Evolutionary conservation across 2,113 vertebrate genomes (phyloP).

Genomic region (Murina feae): DNA sequence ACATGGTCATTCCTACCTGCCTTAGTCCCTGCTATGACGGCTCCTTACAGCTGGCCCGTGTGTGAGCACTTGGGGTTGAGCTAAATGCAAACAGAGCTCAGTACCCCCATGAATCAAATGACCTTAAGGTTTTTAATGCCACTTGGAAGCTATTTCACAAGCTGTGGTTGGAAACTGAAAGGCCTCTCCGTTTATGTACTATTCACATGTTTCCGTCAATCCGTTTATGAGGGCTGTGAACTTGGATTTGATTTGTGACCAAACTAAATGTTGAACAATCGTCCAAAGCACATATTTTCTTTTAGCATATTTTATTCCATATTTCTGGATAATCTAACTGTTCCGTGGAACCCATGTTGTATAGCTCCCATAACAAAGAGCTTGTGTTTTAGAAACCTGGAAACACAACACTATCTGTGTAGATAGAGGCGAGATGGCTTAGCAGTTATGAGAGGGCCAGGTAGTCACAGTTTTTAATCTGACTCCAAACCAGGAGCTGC

Average conservation of each 20-base stretch:
- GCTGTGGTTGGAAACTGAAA: conserved; percentile 2
- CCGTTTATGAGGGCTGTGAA: neutral
- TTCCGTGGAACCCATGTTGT: neutral
- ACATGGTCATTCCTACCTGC: neutral
- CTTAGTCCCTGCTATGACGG: neutral
- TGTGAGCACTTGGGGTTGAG: neutral
- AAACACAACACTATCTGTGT: neutral
- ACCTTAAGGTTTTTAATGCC: neutral
- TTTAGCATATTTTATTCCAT: neutral
- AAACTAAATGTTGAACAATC: neutral
- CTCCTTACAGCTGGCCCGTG: neutral
- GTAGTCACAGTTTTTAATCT: neutral
- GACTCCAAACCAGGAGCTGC: neutral
- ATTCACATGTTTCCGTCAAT: neutral
- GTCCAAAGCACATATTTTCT: neutral
- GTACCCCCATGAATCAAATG: neutral
- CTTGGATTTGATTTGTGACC: conserved; percentile 14
- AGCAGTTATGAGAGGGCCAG: neutral
- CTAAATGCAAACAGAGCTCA: neutral
- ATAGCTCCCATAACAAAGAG: neutral
- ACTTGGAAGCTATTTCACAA: neutral
- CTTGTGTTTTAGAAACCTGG: conserved; percentile 2
- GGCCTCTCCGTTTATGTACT: neutral
- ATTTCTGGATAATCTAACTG: neutral
- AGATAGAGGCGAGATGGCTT: neutral